phyloP scores from a whole-genome alignment of 1,140 invertebrate genomes.

The Conus ventricosus region DNA sequence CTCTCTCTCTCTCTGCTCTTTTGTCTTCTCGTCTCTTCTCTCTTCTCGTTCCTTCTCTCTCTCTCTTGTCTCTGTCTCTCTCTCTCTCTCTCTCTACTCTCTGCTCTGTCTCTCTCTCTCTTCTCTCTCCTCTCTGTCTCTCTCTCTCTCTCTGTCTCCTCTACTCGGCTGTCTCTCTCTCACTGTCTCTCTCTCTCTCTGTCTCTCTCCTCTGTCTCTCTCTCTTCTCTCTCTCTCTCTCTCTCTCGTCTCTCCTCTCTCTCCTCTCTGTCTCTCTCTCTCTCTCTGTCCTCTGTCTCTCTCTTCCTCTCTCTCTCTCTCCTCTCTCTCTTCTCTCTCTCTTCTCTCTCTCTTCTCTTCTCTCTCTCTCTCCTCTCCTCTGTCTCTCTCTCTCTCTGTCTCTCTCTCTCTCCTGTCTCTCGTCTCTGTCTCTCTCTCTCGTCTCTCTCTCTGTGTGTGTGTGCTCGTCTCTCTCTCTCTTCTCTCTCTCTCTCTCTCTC shows the following conservation, averaged over 20 bases:
- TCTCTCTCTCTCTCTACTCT: too few species aligned
- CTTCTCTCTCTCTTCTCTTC: not conserved
- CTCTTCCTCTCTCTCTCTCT: not conserved
- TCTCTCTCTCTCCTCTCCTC: not conserved
- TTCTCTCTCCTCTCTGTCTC: not conserved
- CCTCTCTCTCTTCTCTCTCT: not conserved
- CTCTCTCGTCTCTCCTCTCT: not conserved
- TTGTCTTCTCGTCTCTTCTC: too few species aligned
- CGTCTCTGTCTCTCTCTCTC: too few species aligned
- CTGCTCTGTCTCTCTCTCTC: too few species aligned
- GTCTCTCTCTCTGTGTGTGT: too few species aligned
- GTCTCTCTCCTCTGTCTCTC: not conserved
- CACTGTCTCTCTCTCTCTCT: too few species aligned
- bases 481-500: too few species aligned
- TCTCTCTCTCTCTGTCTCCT: not conserved
- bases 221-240: slow-evolving; percentile 8
- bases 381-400: not conserved
- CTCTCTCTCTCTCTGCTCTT: not conserved
- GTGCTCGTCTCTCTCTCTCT: too few species aligned
- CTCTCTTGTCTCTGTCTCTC: too few species aligned
- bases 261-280: not conserved
- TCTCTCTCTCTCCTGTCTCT: too few species aligned
- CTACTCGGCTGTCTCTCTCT: not conserved
- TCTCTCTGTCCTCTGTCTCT: not conserved
- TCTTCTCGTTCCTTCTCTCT: too few species aligned